These are phyloP conservation scores for Eudemis profundana DNA, from an alignment of 2,888 invertebrate species.

Conservation along the genomic window DNA sequence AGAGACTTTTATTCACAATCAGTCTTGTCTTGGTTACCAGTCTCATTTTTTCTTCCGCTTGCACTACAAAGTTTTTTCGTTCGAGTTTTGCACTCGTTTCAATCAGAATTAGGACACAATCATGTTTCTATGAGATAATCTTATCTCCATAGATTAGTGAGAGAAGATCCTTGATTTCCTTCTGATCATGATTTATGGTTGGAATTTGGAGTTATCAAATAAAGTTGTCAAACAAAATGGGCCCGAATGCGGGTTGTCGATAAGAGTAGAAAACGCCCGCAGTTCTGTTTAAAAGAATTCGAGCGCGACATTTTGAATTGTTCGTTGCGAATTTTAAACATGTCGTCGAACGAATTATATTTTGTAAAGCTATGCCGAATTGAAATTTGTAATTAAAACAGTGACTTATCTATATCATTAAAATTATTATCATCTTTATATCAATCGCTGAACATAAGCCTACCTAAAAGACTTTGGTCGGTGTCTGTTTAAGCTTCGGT, in stretches of 20 bases:
- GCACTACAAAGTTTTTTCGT: neutral
- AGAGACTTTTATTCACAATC: no score
- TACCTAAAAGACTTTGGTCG: no score
- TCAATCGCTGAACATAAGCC: no score
- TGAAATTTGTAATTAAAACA: no score
- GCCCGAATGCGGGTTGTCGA: constrained; percentile 30
- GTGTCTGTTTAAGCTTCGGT: no score
- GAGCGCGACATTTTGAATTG: neutral
- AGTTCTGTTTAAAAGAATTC: constrained; percentile 31
- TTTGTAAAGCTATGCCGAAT: no score
- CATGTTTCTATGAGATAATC: constrained; percentile 34
- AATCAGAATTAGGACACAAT: constrained; percentile 27
- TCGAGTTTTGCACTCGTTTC: constrained; percentile 1
- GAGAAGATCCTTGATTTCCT: constrained; percentile 35
- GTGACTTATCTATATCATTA: no score
- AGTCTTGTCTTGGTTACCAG: no score
- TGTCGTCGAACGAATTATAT: neutral
- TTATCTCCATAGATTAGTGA: constrained; percentile 25
- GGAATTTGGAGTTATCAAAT: constrained; percentile 32
- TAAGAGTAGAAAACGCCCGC: constrained; percentile 43
- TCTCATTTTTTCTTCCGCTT: no score
- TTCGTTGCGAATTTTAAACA: neutral
- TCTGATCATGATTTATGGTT: constrained; percentile 30
- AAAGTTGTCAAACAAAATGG: constrained; percentile 18
- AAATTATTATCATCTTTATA: no score